phyloP scores from a whole-genome alignment of 2,113 vertebrate species.

The Ptychochromis oligacanthus region DNA sequence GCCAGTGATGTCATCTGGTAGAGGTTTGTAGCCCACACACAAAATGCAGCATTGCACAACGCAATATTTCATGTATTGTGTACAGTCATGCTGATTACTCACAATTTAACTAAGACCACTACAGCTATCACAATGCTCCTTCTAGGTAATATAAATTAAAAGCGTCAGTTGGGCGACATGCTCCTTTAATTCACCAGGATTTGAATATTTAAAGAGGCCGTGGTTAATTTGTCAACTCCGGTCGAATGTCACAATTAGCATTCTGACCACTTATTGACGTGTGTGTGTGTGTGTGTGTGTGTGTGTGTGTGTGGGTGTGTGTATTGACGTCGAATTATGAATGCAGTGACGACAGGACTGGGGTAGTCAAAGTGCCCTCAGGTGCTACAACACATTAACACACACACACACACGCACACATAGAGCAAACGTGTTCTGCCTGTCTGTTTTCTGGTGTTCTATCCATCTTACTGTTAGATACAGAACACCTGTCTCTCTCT shows the following conservation, averaged over 20 bases:
- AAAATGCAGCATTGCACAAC: not conserved
- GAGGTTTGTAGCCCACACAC: not conserved
- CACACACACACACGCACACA: not conserved
- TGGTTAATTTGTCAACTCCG: conserved; percentile 88
- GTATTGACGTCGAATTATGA: conserved; percentile 91
- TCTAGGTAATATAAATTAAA: not conserved
- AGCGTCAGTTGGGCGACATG: not conserved
- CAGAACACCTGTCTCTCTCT: conserved; percentile 1
- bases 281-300: conserved; percentile 63
- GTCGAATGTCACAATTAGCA: conserved; percentile 88
- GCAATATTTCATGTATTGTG: not conserved
- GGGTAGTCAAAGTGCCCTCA: conserved; percentile 77
- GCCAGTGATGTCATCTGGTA: not conserved
- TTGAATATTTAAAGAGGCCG: conserved; percentile 84
- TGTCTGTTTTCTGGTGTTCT: not conserved
- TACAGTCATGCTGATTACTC: not conserved
- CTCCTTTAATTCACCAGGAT: conserved; percentile 23
- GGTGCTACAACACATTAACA: conserved; percentile 69
- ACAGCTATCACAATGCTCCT: not conserved
- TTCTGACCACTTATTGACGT: conserved; percentile 90
- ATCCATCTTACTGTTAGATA: not conserved
- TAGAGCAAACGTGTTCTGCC: not conserved
- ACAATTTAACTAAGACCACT: not conserved
- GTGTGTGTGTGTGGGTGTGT: conserved; percentile 78
- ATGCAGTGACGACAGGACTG: conserved; percentile 62